These are phyloP conservation scores for Diplazon laetatorius DNA, from an alignment of 2,888 invertebrate genomes.

Conservation along the genomic window DNA sequence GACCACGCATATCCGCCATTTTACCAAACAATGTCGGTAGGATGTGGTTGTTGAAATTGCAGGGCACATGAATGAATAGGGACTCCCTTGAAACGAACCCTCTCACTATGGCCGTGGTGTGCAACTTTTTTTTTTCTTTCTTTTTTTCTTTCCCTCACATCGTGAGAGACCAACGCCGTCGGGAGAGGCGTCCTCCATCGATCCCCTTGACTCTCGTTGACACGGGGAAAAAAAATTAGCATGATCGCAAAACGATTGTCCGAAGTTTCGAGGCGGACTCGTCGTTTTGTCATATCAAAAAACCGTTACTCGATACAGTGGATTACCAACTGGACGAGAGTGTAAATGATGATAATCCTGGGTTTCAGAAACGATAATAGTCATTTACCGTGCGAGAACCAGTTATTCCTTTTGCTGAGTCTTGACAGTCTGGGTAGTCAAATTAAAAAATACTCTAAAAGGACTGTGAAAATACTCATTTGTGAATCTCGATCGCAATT, in stretches of 20 bases:
- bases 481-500: neutral
- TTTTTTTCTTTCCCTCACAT: conserved; percentile 83
- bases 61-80: conserved; percentile 73
- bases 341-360: conserved; percentile 47
- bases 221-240: conserved; percentile 47
- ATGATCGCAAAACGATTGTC: conserved; percentile 42
- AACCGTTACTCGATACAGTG: conserved; percentile 7
- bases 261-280: conserved; percentile 22
- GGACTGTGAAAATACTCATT: conserved; percentile 4
- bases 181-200: conserved; percentile 78
- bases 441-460: too few species aligned
- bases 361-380: conserved; percentile 43
- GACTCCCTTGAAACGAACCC: conserved; percentile 74
- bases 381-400: conserved; percentile 45
- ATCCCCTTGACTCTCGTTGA: conserved; percentile 83
- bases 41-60: conserved; percentile 81
- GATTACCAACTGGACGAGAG: conserved; percentile 12
- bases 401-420: conserved; percentile 20
- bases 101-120: conserved; percentile 44
- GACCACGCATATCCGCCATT: conserved; percentile 71
- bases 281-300: neutral
- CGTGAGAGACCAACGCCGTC: conserved; percentile 38
- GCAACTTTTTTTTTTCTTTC: conserved; percentile 82
- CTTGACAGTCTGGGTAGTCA: conserved; percentile 17
- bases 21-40: conserved; percentile 76